Evolutionary conservation across 2,888 invertebrate genomes (phyloP).

Genomic region (Amblyjoppa proteus): DNA sequence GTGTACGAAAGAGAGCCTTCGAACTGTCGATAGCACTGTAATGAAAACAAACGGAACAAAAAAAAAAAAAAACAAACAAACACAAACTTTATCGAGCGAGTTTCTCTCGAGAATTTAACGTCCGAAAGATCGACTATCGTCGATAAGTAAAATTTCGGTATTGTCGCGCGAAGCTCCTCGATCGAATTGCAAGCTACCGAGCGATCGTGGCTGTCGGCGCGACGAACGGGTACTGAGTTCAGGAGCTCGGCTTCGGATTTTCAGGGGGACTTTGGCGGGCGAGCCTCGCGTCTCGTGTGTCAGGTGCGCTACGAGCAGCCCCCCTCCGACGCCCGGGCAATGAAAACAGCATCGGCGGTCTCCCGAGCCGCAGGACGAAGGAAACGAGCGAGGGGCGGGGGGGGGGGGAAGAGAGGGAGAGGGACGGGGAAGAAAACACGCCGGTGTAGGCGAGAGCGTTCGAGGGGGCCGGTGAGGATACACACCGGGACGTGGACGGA

Average conservation of each 20-base stretch:
- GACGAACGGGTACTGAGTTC: conserved; percentile 73
- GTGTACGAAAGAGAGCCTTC: not conserved
- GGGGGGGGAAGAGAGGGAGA: conserved; percentile 5
- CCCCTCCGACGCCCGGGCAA: conserved; percentile 36
- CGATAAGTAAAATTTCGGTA: not conserved
- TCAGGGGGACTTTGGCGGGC: conserved; percentile 71
- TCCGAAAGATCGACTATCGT: not conserved
- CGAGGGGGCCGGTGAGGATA: conserved; percentile 15
- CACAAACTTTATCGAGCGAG: not conserved
- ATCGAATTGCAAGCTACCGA: conserved; percentile 46
- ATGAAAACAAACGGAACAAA: not conserved
- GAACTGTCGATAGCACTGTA: not conserved
- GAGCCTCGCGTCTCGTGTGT: conserved; percentile 63
- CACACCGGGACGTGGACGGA: not conserved
- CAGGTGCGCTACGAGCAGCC: conserved; percentile 71
- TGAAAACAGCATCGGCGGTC: conserved; percentile 25
- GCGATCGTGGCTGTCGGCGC: conserved; percentile 68
- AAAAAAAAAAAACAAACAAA: not conserved
- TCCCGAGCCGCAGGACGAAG: conserved; percentile 10
- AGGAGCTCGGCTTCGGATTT: conserved; percentile 74
- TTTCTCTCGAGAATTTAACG: not conserved
- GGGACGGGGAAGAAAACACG: conserved; percentile 13
- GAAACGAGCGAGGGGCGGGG: not conserved
- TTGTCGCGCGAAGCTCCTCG: conserved; percentile 37
- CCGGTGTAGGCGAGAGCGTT: conserved; percentile 19